A percentile compares a stretch with the other conserved stretches of the same genome.
phyloP scores from a whole-genome alignment of 2,888 invertebrate species.

The Polylopha cassiicola region DNA sequence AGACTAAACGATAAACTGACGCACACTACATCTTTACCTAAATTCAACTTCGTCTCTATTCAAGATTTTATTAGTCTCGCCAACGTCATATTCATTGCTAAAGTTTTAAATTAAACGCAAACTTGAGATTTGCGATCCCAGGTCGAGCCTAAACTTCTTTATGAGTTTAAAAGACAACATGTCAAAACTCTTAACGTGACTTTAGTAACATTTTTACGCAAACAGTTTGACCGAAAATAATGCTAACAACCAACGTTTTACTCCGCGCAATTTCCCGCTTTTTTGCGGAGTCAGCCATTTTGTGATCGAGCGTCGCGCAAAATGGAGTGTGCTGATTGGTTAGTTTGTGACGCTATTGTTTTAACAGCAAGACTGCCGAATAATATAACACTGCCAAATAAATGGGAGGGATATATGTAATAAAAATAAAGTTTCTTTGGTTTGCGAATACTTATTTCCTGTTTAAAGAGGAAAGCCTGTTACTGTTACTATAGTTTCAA shows the following conservation, averaged over 20 bases:
- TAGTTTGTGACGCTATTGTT: conserved; percentile 13
- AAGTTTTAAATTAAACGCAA: conserved; percentile 13
- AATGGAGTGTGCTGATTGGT: conserved; percentile 19
- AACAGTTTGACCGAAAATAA: too few relatives aligned
- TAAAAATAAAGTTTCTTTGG: too few relatives aligned
- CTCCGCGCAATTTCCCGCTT: conserved; percentile 8
- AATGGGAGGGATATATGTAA: conserved; percentile 10
- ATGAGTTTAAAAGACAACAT: conserved; percentile 18
- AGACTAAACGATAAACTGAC: conserved; percentile 50
- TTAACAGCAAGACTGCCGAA: conserved; percentile 17
- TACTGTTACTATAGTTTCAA: conserved; percentile 25
- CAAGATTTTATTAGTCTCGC: conserved; percentile 10
- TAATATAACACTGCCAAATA: conserved; percentile 21
- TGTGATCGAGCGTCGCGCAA: conserved; percentile 12
- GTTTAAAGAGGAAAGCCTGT: too few relatives aligned
- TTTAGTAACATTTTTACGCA: conserved; percentile 12
- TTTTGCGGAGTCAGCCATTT: conserved; percentile 16
- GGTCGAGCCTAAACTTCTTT: conserved; percentile 14
- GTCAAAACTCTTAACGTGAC: conserved; percentile 20
- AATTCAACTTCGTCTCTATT: conserved; percentile 12
- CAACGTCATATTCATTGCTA: conserved; percentile 13
- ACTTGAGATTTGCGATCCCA: conserved; percentile 16
- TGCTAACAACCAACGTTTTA: too few relatives aligned
- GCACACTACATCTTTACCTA: conserved; percentile 21
- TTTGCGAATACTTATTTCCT: too few relatives aligned